These are phyloP conservation scores for Diplolepis rosae DNA, from an alignment of 2,888 invertebrate genomes.

Conservation along the genomic window DNA sequence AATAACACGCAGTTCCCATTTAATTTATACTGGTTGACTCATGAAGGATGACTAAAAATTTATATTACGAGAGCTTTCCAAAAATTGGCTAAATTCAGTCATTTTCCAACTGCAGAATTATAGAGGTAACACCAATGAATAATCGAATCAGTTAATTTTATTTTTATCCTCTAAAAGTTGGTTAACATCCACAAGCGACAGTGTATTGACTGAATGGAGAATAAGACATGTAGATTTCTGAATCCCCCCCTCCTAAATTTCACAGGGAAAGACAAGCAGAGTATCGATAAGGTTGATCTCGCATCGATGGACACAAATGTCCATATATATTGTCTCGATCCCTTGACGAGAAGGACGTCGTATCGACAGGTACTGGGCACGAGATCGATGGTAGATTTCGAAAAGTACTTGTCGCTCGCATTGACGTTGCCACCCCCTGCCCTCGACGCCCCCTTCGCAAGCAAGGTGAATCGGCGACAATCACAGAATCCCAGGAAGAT, in stretches of 20 bases:
- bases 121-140: too few relatives aligned
- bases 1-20: too few relatives aligned
- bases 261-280: constrained; percentile 16
- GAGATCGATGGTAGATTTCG: constrained; percentile 32
- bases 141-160: too few relatives aligned
- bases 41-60: too few relatives aligned
- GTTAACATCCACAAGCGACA: too few relatives aligned
- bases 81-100: too few relatives aligned
- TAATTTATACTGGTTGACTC: too few relatives aligned
- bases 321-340: constrained; percentile 28
- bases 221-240: constrained; percentile 12
- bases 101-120: too few relatives aligned
- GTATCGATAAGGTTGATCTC: constrained; percentile 36
- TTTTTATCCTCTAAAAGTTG: too few relatives aligned
- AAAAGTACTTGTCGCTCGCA: constrained; percentile 16
- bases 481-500: constrained; percentile 62
- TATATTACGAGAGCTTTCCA: too few relatives aligned
- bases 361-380: constrained; percentile 4
- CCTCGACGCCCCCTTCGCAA: not conserved
- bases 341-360: constrained; percentile 11
- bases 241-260: not conserved
- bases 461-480: constrained; percentile 58
- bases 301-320: constrained; percentile 13
- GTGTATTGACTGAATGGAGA: not conserved
- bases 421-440: not conserved